These are phyloP conservation scores for Andrena praecox DNA, from an alignment of 2,888 invertebrate species.

Conservation along the genomic window DNA sequence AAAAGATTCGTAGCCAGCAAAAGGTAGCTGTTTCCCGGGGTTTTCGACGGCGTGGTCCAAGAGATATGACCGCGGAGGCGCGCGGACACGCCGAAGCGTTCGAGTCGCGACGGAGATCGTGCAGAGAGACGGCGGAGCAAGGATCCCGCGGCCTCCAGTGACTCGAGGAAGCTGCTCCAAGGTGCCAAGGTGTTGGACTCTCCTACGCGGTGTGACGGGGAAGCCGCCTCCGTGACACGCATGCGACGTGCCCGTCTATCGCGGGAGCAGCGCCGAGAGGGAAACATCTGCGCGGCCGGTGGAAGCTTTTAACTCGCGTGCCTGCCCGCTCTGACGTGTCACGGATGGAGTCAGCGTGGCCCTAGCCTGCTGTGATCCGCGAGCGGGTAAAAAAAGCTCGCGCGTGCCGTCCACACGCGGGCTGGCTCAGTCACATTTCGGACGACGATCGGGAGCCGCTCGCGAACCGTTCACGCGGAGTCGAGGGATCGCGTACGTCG, in stretches of 20 bases:
- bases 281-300: conserved; percentile 62
- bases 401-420: conserved; percentile 46
- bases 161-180: neutral
- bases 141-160: neutral
- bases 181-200: too few relatives aligned
- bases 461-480: neutral
- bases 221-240: conserved; percentile 46
- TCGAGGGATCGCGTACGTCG: too few relatives aligned
- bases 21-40: conserved; percentile 1
- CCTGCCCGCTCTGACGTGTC: conserved; percentile 48
- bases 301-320: conserved; percentile 50
- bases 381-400: conserved; percentile 53
- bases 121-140: neutral
- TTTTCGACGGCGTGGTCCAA: neutral
- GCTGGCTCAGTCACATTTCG: conserved; percentile 16
- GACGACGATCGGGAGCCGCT: conserved; percentile 16
- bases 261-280: conserved; percentile 49
- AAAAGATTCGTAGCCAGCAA: neutral
- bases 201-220: conserved; percentile 31
- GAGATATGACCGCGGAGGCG: conserved; percentile 24
- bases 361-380: conserved; percentile 41
- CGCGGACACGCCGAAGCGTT: conserved; percentile 8
- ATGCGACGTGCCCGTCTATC: conserved; percentile 64
- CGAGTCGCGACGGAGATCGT: conserved; percentile 25
- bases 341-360: conserved; percentile 46